Evolutionary conservation across 2,888 invertebrate genomes (phyloP).

Genomic region (Rhagium mordax): DNA sequence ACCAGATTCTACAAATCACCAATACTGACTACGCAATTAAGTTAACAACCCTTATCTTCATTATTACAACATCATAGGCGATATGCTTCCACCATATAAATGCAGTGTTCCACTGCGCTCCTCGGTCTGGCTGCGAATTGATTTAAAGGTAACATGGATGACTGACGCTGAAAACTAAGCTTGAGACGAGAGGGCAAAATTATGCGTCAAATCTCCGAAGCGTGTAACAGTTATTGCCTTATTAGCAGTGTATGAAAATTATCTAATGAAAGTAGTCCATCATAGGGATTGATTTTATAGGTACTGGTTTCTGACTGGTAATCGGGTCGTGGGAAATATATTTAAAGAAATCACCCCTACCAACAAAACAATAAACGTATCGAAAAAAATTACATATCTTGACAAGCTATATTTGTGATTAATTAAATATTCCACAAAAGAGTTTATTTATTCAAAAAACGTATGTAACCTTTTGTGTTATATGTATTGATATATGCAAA

Average conservation of each 20-base stretch:
- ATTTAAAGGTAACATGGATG: slow-evolving; percentile 38
- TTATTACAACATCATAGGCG: slow-evolving; percentile 20
- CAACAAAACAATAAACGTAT: neutral
- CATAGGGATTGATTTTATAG: slow-evolving; percentile 4
- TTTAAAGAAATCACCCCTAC: neutral
- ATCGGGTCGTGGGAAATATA: too few species aligned
- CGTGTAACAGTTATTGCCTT: slow-evolving; percentile 54
- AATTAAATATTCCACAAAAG: slow-evolving; percentile 24
- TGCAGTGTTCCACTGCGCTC: neutral
- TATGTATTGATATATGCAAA: slow-evolving; percentile 58
- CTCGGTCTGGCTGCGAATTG: slow-evolving; percentile 8
- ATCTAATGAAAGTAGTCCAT: slow-evolving; percentile 14
- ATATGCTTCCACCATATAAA: slow-evolving; percentile 10
- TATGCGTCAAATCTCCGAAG: slow-evolving; percentile 47
- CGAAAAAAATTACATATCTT: too few species aligned
- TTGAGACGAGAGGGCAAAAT: slow-evolving; percentile 52
- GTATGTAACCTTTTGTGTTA: slow-evolving; percentile 28
- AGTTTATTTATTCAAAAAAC: slow-evolving; percentile 29
- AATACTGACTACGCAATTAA: slow-evolving; percentile 21
- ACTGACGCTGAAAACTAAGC: slow-evolving; percentile 52
- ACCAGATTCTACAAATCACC: slow-evolving; percentile 18
- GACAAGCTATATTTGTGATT: too few species aligned
- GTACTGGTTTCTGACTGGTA: neutral
- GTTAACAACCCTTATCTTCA: slow-evolving; percentile 27
- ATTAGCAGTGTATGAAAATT: slow-evolving; percentile 52